phyloP scores from a whole-genome alignment of 2,888 invertebrate genomes.

The Orgyia antiqua region DNA sequence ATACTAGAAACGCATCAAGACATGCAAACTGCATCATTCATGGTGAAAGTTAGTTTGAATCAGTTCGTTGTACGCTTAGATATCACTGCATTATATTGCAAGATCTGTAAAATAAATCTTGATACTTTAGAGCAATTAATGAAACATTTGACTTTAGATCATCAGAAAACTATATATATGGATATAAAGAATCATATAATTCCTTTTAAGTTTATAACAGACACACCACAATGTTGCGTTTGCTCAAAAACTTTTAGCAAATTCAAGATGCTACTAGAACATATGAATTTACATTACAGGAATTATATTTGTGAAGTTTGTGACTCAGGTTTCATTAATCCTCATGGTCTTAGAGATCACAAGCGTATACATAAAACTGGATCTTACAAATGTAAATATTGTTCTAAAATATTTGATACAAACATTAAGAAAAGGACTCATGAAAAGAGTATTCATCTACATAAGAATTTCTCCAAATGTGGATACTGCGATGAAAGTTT shows the following conservation, averaged over 20 bases:
- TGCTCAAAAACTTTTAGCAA: conserved; percentile 26
- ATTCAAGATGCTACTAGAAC: conserved; percentile 34
- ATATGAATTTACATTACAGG: conserved; percentile 36
- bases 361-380: conserved; percentile 13
- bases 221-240: conserved; percentile 24
- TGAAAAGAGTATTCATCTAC: neutral
- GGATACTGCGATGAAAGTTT: conserved; percentile 23
- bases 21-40: conserved; percentile 26
- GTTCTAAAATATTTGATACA: conserved; percentile 12
- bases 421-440: conserved; percentile 1
- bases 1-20: conserved; percentile 30
- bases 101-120: conserved; percentile 10
- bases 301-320: conserved; percentile 38
- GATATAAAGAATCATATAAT: conserved; percentile 34
- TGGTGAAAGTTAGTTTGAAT: conserved; percentile 24
- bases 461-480: conserved; percentile 27
- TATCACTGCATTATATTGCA: conserved; percentile 32
- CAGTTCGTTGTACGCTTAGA: conserved; percentile 43
- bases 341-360: conserved; percentile 11
- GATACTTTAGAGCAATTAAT: conserved; percentile 10
- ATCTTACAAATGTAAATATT: conserved; percentile 28
- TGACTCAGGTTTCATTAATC: conserved; percentile 25
- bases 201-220: conserved; percentile 40
- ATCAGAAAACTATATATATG: conserved; percentile 14
- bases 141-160: conserved; percentile 10